Base-by-base conservation (phyloP, 2,888 invertebrate species). In the Eupithecia centaureata region DNA sequence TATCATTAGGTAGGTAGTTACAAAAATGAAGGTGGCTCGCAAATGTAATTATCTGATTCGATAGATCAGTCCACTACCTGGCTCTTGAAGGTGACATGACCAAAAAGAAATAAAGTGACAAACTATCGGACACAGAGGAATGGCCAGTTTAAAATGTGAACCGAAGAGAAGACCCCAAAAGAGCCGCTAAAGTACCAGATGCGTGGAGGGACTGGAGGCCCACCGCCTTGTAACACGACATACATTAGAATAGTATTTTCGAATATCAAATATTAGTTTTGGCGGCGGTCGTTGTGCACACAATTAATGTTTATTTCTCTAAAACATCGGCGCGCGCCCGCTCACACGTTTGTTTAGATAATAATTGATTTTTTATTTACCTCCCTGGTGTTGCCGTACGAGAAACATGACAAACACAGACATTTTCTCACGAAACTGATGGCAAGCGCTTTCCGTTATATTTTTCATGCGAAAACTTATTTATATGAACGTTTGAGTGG, bases 171-270 rank as follows among this genome's bases (percentile, higher is more conserved):
- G 78, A 86, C 82, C 88, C 84, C 85, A 89, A 91, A 90, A 88
- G 88, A 84, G 89, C 91, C 90, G 90, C 90, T 42, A 86, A 88
- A 88, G 87, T 87, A 89, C 86, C 85, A 86, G 86, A 86, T 85
- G 86, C 82, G 79, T 77, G 79, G 82, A 87, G 86, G 82, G 83
- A 18, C 52, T 13, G 27, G 54, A 81, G 76, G 79, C 75, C 76
- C 78, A 71, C 56, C 61, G 79, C 82, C 79, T 82, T 87, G 87
- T 87, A 85, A 86, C 83, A 82, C 88, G 86, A 91, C 91, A 91
- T 86, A 91, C 90, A 90, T 91, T 90, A 90, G 91, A 91, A 92
- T 90, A 90, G 91, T 90, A 90, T 92, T 92, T 93, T 93, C 91
- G 89, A 92, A 92, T 87, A 88, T 89, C 88, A 87, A 93, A 93